These are phyloP conservation scores for Gymnoscopelus braueri DNA, from an alignment of 2,797 vertebrate genomes.

Conservation along the genomic window DNA sequence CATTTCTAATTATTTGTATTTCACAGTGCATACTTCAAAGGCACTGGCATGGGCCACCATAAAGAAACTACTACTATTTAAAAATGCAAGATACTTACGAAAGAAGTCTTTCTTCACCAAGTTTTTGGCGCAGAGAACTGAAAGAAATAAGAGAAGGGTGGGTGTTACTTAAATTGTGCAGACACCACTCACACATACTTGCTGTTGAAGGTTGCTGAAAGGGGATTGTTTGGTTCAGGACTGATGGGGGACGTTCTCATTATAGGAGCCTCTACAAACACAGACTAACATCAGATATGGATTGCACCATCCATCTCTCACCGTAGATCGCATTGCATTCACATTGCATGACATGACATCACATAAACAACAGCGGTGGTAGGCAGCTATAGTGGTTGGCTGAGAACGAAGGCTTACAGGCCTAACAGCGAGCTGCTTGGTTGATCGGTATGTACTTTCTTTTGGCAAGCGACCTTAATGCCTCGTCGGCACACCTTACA, in stretches of 20 bases:
- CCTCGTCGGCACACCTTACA: too few relatives aligned
- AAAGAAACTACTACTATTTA: too few relatives aligned
- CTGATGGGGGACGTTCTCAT: conserved; percentile 10
- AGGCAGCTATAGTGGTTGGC: not conserved
- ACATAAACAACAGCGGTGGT: not conserved
- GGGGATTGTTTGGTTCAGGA: conserved; percentile 20
- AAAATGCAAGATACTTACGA: conserved; percentile 87
- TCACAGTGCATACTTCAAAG: conserved; percentile 31
- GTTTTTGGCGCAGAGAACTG: conserved; percentile 99
- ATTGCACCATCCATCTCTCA: conserved; percentile 25
- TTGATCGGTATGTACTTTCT: not conserved
- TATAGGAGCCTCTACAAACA: not conserved
- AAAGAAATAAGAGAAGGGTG: conserved; percentile 24
- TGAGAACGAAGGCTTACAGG: not conserved
- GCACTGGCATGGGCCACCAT: not conserved
- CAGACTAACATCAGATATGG: not conserved
- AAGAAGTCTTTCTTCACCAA: conserved; percentile 99
- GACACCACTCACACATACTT: not conserved
- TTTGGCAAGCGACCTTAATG: not conserved
- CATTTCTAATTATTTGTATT: conserved; percentile 49
- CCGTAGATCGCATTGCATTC: not conserved
- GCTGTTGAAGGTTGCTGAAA: conserved; percentile 10
- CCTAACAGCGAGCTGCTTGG: not conserved
- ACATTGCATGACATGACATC: conserved; percentile 8
- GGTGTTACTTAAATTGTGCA: conserved; percentile 18